A percentile compares a stretch with the other conserved stretches of the same genome.
Evolutionary conservation across 2,113 vertebrate genomes (phyloP).

Genomic region (Cyanoramphus novaezelandiae): DNA sequence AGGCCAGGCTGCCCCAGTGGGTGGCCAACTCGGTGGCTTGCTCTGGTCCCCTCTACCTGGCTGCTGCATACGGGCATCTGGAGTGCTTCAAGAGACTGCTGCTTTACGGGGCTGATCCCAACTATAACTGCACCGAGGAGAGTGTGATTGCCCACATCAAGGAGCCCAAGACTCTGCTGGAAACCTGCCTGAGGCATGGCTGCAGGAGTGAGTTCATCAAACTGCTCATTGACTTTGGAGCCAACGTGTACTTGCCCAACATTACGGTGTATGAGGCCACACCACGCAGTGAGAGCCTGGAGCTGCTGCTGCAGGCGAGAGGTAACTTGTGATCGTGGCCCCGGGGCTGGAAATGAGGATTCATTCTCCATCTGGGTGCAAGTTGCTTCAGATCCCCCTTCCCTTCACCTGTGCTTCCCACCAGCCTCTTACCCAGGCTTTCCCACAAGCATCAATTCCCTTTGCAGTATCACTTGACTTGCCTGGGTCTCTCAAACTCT

Average conservation of each 20-base stretch:
- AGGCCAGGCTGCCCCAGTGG: conserved; percentile 83
- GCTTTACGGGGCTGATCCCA: conserved; percentile 86
- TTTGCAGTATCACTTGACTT: rapidly evolving
- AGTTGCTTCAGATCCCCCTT: background rate
- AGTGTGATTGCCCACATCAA: conserved; percentile 79
- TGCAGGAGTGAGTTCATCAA: conserved; percentile 82
- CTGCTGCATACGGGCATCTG: conserved; percentile 87
- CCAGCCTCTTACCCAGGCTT: rapidly evolving
- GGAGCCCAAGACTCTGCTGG: conserved; percentile 85
- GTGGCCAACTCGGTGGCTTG: conserved; percentile 80
- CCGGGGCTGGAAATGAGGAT: rapidly evolving
- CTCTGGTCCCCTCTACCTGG: conserved; percentile 89
- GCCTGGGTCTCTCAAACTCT: background rate
- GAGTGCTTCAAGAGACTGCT: conserved; percentile 89
- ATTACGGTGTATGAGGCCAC: conserved; percentile 69
- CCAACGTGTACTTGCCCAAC: conserved; percentile 85
- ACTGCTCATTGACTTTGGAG: conserved; percentile 92
- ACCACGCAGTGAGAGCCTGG: conserved; percentile 76
- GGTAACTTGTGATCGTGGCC: conserved; percentile 56
- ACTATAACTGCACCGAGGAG: conserved; percentile 90
- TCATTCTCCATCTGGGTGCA: rapidly evolving
- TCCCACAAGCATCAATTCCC: background rate
- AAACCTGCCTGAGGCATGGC: conserved; percentile 87
- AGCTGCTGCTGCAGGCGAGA: conserved; percentile 85
- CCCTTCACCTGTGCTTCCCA: background rate